phyloP scores from a whole-genome alignment of 1,140 invertebrate species.

The Heliothis subflexa region DNA sequence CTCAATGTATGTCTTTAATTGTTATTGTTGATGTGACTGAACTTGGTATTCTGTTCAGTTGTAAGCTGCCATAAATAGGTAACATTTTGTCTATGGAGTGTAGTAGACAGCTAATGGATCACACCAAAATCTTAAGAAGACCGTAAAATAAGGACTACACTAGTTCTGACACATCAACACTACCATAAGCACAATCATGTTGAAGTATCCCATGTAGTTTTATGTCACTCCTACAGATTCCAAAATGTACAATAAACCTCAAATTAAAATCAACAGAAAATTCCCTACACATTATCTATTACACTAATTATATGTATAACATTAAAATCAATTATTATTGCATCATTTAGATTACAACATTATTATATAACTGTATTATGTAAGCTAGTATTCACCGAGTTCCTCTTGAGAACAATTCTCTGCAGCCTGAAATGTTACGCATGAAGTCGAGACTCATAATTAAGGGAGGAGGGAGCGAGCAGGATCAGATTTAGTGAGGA shows the following conservation, averaged over 20 bases:
- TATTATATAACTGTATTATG: constrained; percentile 20
- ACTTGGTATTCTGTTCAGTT: neutral
- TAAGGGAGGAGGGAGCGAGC: constrained; percentile 49
- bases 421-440: neutral
- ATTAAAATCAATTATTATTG: constrained; percentile 44
- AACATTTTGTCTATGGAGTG: no score
- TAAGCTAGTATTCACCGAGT: constrained; percentile 23
- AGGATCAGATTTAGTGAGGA: constrained; percentile 54
- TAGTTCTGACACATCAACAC: constrained; percentile 17
- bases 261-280: constrained; percentile 28
- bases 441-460: constrained; percentile 22
- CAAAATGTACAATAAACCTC: constrained; percentile 29
- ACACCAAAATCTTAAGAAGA: neutral
- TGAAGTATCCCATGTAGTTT: constrained; percentile 6
- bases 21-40: constrained; percentile 15
- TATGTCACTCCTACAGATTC: constrained; percentile 29
- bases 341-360: constrained; percentile 41
- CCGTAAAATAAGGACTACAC: neutral
- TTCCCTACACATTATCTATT: constrained; percentile 32
- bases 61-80: no score
- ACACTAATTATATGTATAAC: constrained; percentile 6
- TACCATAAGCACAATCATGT: neutral
- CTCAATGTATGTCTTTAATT: neutral
- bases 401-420: neutral
- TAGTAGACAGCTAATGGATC: neutral